These are phyloP conservation scores for Sciaenops ocellatus DNA, from an alignment of 2,797 vertebrate species.

Conservation along the genomic window DNA sequence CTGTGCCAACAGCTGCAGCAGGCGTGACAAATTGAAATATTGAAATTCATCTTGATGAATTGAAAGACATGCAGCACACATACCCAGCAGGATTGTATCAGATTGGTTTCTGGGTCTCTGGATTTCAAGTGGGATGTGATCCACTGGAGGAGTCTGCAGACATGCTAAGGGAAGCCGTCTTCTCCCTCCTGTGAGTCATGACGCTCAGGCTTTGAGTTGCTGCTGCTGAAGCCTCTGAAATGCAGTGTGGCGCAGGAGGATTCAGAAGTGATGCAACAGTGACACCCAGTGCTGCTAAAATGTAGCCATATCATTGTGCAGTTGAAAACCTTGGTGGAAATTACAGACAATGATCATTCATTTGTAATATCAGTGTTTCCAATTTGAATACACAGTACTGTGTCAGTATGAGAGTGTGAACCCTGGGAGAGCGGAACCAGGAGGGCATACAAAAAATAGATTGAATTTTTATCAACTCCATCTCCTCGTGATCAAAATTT, in stretches of 20 bases:
- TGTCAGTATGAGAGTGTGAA: not conserved
- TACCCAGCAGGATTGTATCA: slow-evolving; percentile 46
- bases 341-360: not conserved
- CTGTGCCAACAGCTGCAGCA: slow-evolving; percentile 35
- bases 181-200: slow-evolving; percentile 17
- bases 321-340: not conserved
- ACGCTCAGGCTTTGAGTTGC: not conserved
- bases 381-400: not conserved
- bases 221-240: not conserved
- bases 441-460: not conserved
- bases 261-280: slow-evolving; percentile 72
- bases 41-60: slow-evolving; percentile 66
- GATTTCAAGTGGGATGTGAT: slow-evolving; percentile 35
- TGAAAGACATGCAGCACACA: slow-evolving; percentile 46
- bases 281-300: slow-evolving; percentile 75
- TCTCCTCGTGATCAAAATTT: not conserved
- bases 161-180: slow-evolving; percentile 20
- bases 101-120: slow-evolving; percentile 46
- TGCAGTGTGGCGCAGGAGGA: not conserved
- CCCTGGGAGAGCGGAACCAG: not conserved
- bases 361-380: not conserved
- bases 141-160: slow-evolving; percentile 28
- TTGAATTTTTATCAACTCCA: not conserved
- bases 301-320: not conserved
- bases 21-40: slow-evolving; percentile 69